Evolutionary conservation across 2,113 vertebrate species (phyloP).

Genomic region (Alethe diademata): DNA sequence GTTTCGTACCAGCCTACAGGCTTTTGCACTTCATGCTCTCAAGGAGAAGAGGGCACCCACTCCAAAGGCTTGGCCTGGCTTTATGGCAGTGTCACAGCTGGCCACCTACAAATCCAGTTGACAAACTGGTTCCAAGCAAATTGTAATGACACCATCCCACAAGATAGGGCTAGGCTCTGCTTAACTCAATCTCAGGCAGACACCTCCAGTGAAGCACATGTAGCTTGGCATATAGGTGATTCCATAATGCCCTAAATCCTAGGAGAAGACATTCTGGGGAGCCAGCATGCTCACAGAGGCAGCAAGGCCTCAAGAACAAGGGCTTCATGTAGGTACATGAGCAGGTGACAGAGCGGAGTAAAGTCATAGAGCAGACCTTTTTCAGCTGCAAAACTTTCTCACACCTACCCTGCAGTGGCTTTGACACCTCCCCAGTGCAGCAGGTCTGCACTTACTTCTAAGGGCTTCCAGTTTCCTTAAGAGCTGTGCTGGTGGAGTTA

Average conservation of each 20-base stretch:
- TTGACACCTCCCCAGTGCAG: not conserved
- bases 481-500: not conserved
- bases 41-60: not conserved
- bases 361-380: not conserved
- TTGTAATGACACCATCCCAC: not conserved
- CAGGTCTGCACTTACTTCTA: not conserved
- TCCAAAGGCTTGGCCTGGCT: not conserved
- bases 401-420: not conserved
- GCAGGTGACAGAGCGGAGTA: not conserved
- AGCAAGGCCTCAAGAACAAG: not conserved
- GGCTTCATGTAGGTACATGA: fast-evolving
- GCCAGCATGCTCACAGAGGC: not conserved
- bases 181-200: not conserved
- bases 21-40: not conserved
- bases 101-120: not conserved
- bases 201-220: not conserved
- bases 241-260: too few relatives aligned
- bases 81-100: not conserved
- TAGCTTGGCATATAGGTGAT: not conserved
- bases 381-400: not conserved
- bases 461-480: not conserved
- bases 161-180: not conserved
- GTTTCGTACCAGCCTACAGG: not conserved
- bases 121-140: not conserved
- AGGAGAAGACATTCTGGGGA: not conserved